Base-by-base conservation (phyloP, 2,888 invertebrate species). In the Eupithecia abbreviata region DNA sequence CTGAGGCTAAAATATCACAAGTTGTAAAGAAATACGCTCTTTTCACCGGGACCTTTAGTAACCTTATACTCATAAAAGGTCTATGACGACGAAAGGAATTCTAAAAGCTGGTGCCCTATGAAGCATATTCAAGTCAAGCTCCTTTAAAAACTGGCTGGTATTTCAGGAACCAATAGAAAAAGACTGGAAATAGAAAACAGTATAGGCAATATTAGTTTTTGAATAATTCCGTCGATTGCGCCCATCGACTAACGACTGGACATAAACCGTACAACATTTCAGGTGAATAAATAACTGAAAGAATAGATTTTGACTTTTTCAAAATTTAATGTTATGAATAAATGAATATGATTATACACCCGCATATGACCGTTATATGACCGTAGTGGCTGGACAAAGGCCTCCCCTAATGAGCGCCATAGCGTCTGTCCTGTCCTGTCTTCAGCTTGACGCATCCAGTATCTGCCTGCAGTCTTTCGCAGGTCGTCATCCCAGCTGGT, bases 1-100 rank as follows among this genome's bases (percentile, higher is more conserved):
- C 43, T 18, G 30, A 18, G 73, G 49, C 71, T 41, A 66, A 65
- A 78, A 75, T 74, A 74, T 74, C 71, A 74, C 75, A 71, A 75
- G 65, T 76, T 72, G 47, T n/a, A 58, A 68, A 41, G 45, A 68
- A 75, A 78, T 71, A 75, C 68, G 69, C 71, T 58, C 65, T 69
- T 75, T 72, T 55, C 71, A 71, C 65, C 41, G 51, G 42, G 7
- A 45, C 67, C 62, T 75, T 41, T 45, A 18, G 58, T 73, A n/a
- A 72, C 69, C 72, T 62, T 47, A 69, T 49, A 69, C 12, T 47
- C 47, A 47, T 69, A 49, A 69, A 69, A 30, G 66, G 66, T 42
- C 12, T 58, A n/a, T 67, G 42, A 30, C 30, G 67, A 67, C 66
- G 49, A 66, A 67, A 67, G 43, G 55, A 58, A 58, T 58, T 58